phyloP scores from a whole-genome alignment of 2,797 vertebrate species.

The Sternarchorhynchus goeldii region DNA sequence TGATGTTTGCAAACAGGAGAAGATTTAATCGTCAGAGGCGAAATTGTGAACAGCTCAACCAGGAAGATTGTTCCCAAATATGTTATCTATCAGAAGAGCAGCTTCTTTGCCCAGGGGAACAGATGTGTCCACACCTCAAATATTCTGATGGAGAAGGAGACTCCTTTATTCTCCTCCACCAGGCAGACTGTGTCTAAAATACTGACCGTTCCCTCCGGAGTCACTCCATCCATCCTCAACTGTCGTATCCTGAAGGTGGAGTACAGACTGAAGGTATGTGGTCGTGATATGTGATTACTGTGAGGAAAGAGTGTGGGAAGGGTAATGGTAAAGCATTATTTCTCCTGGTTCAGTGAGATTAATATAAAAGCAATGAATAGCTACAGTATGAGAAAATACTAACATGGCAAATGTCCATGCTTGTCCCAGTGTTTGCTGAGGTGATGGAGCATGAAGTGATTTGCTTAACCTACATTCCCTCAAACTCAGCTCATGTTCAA shows the following conservation, averaged over 20 bases:
- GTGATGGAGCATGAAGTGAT: background rate
- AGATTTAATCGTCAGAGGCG: conserved; percentile 80
- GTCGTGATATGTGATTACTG: background rate
- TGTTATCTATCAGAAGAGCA: conserved; percentile 79
- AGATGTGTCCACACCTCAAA: conserved; percentile 79
- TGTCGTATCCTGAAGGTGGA: conserved; percentile 83
- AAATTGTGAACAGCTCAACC: conserved; percentile 84
- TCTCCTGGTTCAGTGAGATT: background rate
- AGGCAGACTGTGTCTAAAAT: conserved; percentile 78
- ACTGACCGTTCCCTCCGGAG: conserved; percentile 77
- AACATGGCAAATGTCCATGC: background rate
- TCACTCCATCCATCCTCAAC: conserved; percentile 76
- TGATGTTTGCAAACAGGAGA: conserved; percentile 71
- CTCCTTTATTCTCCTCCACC: conserved; percentile 77
- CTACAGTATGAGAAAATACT: background rate
- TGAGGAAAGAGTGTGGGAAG: background rate
- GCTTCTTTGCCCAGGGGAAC: conserved; percentile 81
- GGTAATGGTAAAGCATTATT: background rate
- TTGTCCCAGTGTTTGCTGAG: background rate
- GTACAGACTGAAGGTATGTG: conserved; percentile 78
- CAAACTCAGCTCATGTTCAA: conserved; percentile 20
- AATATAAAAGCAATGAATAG: too few relatives aligned
- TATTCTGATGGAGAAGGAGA: conserved; percentile 77
- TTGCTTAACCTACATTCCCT: background rate
- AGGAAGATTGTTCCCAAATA: conserved; percentile 82